These are phyloP conservation scores for Artibeus lituratus DNA, from an alignment of 2,797 vertebrate species.

Conservation along the genomic window DNA sequence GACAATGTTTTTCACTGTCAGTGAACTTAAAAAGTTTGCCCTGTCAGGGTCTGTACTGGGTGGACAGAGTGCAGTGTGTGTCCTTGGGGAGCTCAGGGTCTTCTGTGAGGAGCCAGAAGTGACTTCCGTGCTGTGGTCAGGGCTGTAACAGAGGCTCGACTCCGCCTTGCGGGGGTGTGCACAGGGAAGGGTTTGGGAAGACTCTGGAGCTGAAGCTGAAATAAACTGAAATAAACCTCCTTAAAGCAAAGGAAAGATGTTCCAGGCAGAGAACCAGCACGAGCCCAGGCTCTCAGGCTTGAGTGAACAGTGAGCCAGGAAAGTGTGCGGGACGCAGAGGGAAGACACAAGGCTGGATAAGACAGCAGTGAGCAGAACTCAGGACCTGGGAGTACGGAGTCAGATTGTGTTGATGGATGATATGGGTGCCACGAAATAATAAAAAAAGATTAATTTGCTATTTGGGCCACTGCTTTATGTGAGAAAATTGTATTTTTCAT, in stretches of 20 bases:
- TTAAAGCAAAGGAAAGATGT: background rate
- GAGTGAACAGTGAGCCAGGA: rapidly evolving
- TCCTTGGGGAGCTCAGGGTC: background rate
- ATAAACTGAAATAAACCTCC: background rate
- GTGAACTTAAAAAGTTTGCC: no score
- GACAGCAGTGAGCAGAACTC: rapidly evolving
- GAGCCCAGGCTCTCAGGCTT: background rate
- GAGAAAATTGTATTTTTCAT: slow-evolving; percentile 19
- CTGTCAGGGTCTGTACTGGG: background rate
- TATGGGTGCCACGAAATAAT: background rate
- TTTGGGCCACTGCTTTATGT: slow-evolving; percentile 2
- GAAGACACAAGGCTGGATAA: rapidly evolving
- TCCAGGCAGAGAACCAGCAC: background rate
- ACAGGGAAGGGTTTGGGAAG: background rate
- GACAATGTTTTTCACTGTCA: background rate
- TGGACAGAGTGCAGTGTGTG: background rate
- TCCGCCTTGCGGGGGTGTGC: background rate
- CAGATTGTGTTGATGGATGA: background rate
- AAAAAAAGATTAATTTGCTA: background rate
- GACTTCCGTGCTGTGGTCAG: background rate
- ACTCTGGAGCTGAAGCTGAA: background rate
- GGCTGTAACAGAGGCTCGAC: background rate
- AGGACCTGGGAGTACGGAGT: background rate
- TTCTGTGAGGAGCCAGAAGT: background rate
- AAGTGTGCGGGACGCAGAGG: rapidly evolving